Evolutionary conservation across 2,113 vertebrate genomes (phyloP).

Genomic region (Nerophis ophidion): DNA sequence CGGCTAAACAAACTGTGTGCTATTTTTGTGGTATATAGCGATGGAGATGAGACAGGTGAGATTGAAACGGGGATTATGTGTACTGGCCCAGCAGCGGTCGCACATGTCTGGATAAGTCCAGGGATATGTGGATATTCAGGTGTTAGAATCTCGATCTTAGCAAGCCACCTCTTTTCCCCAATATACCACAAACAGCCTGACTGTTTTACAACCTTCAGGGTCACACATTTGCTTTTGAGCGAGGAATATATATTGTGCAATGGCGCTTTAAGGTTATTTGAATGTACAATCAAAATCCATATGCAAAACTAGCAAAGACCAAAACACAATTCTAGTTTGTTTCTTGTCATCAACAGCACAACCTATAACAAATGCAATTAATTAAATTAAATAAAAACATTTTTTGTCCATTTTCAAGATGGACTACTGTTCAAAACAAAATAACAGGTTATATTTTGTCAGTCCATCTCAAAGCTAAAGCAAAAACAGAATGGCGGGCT

Average conservation of each 20-base stretch:
- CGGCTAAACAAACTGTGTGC: slow-evolving; percentile 4
- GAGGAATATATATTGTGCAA: too few relatives aligned
- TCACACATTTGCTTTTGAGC: background rate
- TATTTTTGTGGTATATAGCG: background rate
- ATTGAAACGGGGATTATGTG: slow-evolving; percentile 30
- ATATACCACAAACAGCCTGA: background rate
- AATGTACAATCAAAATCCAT: too few relatives aligned
- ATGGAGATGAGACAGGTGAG: slow-evolving; percentile 38
- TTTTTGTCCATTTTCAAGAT: too few relatives aligned
- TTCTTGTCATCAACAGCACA: too few relatives aligned
- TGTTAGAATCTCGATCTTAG: slow-evolving; percentile 6
- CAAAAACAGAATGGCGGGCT: slow-evolving; percentile 20
- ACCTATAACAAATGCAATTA: too few relatives aligned
- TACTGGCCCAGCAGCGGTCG: slow-evolving; percentile 6
- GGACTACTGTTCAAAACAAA: too few relatives aligned
- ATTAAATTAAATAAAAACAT: too few relatives aligned
- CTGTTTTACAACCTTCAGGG: slow-evolving; percentile 1
- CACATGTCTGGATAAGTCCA: slow-evolving; percentile 33
- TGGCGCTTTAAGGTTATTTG: too few relatives aligned
- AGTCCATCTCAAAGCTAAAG: slow-evolving; percentile 7
- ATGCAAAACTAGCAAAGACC: too few relatives aligned
- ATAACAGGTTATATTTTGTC: background rate
- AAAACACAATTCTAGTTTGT: too few relatives aligned
- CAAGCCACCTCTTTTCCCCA: background rate
- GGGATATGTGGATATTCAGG: slow-evolving; percentile 23